phyloP scores from a whole-genome alignment of 2,888 invertebrate genomes.

The Drosophila tripunctata region DNA sequence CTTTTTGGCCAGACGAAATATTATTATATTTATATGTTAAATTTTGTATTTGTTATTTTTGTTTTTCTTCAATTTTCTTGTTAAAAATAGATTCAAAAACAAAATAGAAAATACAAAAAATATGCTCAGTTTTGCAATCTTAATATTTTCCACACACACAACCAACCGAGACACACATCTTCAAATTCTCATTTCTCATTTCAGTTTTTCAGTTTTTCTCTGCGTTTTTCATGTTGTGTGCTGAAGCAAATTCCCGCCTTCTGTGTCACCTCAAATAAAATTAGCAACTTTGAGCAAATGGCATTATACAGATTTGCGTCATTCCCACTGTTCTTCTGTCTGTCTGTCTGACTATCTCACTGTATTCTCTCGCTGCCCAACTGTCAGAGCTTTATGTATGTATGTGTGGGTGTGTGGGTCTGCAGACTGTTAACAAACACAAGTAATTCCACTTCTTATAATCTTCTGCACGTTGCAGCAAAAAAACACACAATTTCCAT shows the following conservation, averaged over 20 bases:
- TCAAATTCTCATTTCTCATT: constrained; percentile 39
- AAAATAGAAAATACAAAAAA: constrained; percentile 49
- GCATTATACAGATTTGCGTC: constrained; percentile 76
- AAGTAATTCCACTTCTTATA: constrained; percentile 41
- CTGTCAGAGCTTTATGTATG: constrained; percentile 1
- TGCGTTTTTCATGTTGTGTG: not conserved
- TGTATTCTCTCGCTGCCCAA: not conserved
- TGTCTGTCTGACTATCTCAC: not conserved
- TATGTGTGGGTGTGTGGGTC: constrained; percentile 13
- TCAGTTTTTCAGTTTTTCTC: constrained; percentile 1
- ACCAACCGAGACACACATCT: constrained; percentile 21
- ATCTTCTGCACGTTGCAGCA: constrained; percentile 21
- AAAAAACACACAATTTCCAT: constrained; percentile 32
- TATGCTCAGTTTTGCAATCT: constrained; percentile 58
- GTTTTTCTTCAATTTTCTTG: not conserved
- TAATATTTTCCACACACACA: constrained; percentile 58
- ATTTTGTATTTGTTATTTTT: constrained; percentile 28
- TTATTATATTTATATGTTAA: constrained; percentile 56
- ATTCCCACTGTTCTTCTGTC: constrained; percentile 49
- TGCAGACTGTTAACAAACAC: constrained; percentile 38
- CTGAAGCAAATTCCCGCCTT: constrained; percentile 69
- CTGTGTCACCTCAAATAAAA: constrained; percentile 81
- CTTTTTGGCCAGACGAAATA: constrained; percentile 63
- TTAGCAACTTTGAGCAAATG: constrained; percentile 75
- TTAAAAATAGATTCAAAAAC: constrained; percentile 64